Base-by-base conservation (phyloP, 2,888 invertebrate species). In the Lepidocyrtinus sp. region DNA sequence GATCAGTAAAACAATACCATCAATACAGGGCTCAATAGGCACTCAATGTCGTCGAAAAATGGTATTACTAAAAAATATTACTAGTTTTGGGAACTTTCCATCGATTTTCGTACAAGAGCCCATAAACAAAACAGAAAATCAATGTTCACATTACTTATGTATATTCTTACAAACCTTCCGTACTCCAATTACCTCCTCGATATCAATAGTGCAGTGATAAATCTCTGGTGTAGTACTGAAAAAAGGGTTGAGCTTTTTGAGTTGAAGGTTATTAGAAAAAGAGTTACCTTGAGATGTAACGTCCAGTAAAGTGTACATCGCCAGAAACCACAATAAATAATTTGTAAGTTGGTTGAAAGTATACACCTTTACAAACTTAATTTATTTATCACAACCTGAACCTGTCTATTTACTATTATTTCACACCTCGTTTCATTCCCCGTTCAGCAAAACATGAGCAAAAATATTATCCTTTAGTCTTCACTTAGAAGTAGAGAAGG, bases 371-470 rank as follows among this genome's bases (percentile, higher is more conserved):
- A n/a, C 50, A 50, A 50, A 50, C 50, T 50, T 50, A 36, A 36
- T 50, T 50, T 50, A 50, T 50, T 50, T 50, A 50, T 50, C 50
- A 50, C 50, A 50, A 50, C 50, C 50, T n/a, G n/a, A 50, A 50
- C 50, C 50, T 50, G 50, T 50, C 50, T 50, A 50, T 50, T 50
- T 50, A 50, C 15, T 50, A 50, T 50, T 50, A 50, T 50, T 50
- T 50, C 50, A 50, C 50, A 50, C 50, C 50, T 50, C 50, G 50
- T 50, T 50, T 50, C 50, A n/a, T 17, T 50, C 50, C 2, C 50
- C 17, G n/a, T 50, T 17, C 50, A n/a, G 50, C 17, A 17, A 50
- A 50, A 50, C 50, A 50, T 7, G 50, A 50, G 50, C 50, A 50
- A 50, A 50, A 36, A 50, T n/a, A 50, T 50, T n/a, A 50, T 50